Percentiles rank a stretch among this genome's conserved stretches.
Evolutionary conservation across 2,113 vertebrate species (phyloP).

Genomic region (Laterallus jamaicensis): DNA sequence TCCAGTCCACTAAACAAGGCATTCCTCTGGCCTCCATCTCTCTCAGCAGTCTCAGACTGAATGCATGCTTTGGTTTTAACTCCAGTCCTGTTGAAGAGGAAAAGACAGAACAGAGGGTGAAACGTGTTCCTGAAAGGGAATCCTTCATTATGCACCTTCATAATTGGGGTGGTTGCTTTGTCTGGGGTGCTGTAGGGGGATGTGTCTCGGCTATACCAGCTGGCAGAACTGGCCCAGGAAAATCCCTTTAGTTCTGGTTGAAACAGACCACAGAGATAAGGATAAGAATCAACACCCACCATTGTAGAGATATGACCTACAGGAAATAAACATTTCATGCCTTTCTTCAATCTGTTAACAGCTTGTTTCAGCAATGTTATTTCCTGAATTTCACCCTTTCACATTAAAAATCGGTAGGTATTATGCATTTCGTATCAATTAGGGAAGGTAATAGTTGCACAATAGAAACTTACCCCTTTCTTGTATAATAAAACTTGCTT

Average conservation of each 20-base stretch:
- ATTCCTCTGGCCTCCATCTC: not conserved
- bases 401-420: not conserved
- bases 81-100: not conserved
- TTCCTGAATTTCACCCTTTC: not conserved
- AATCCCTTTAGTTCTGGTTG: not conserved
- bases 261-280: not conserved
- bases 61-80: not conserved
- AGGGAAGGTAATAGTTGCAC: not conserved
- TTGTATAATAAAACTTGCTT: not conserved
- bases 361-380: not conserved
- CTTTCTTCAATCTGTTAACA: not conserved
- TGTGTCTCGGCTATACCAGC: not conserved
- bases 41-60: not conserved
- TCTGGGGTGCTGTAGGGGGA: accelerated
- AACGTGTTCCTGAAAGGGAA: not conserved
- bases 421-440: not conserved
- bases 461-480: not conserved
- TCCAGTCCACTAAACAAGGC: not conserved
- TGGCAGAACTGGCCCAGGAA: not conserved
- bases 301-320: not conserved
- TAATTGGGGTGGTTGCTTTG: not conserved
- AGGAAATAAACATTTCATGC: not conserved
- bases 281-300: not conserved
- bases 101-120: not conserved
- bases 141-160: not conserved